These are phyloP conservation scores for Lepas anatifera DNA, from an alignment of 2,888 invertebrate species.

Conservation along the genomic window DNA sequence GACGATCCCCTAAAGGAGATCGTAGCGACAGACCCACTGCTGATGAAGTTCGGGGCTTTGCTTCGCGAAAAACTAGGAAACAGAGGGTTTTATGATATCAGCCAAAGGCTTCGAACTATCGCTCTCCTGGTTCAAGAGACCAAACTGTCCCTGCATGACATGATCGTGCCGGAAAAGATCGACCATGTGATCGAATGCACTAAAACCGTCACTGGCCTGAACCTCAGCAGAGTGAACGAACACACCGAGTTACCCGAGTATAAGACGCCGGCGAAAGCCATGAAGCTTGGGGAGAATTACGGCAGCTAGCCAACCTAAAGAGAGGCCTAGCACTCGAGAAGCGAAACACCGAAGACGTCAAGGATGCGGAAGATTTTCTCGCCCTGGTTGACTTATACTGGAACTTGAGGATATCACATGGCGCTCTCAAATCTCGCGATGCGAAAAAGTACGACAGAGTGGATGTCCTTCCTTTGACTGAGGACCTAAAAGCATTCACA, in stretches of 20 bases:
- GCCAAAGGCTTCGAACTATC: neutral
- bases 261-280: no score
- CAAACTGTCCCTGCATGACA: neutral
- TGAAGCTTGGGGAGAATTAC: no score
- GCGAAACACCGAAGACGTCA: no score
- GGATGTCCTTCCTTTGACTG: neutral
- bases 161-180: neutral
- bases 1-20: neutral
- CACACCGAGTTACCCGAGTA: no score
- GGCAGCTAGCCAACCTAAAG: no score
- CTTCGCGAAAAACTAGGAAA: neutral
- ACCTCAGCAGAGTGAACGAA: no score
- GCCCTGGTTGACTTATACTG: neutral
- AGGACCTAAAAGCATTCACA: neutral
- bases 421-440: neutral
- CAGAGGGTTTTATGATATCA: neutral
- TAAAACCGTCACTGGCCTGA: no score
- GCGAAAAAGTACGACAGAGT: neutral
- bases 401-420: neutral
- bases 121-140: neutral
- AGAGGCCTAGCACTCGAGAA: no score
- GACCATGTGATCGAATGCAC: neutral
- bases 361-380: no score
- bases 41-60: neutral
- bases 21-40: neutral